A percentile compares a stretch with the other conserved stretches of the same genome.
Conservation (phyloP, 1,140 invertebrate species). For the Scaptodrosophila lebanonensis region DNA sequence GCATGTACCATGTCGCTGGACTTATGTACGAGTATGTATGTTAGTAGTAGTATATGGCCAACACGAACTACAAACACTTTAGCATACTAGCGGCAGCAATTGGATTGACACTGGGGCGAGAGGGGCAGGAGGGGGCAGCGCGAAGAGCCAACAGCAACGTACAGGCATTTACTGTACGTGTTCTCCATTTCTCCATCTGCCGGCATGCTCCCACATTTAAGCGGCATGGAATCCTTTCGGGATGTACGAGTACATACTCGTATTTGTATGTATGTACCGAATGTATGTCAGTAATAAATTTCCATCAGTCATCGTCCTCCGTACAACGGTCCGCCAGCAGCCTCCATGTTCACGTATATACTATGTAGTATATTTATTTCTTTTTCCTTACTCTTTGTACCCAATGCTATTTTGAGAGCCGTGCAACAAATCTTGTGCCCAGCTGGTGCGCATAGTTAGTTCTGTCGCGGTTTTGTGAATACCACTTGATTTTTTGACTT, state of each 20-base stretch:
- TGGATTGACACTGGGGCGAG: not conserved
- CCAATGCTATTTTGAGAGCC: too few species aligned
- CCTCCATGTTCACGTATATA: too few species aligned
- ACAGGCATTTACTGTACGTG: slow-evolving; percentile 63
- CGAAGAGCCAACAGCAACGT: slow-evolving; percentile 49
- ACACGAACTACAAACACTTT: slow-evolving; percentile 27
- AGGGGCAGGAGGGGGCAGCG: slow-evolving; percentile 3
- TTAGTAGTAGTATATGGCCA: too few species aligned
- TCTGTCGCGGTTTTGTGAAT: slow-evolving; percentile 62
- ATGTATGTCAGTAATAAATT: slow-evolving; percentile 70
- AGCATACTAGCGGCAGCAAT: slow-evolving; percentile 12
- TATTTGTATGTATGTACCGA: slow-evolving; percentile 74
- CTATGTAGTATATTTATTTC: too few species aligned
- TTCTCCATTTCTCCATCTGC: slow-evolving; percentile 37
- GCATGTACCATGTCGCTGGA: too few species aligned
- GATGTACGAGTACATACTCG: slow-evolving; percentile 69
- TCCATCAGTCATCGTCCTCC: slow-evolving; percentile 59
- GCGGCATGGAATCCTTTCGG: slow-evolving; percentile 29
- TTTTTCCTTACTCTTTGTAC: too few species aligned
- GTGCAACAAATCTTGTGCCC: slow-evolving; percentile 71
- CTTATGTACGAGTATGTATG: too few species aligned
- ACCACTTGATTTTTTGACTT: slow-evolving; percentile 70
- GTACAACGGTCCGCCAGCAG: too few species aligned
- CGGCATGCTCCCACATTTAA: slow-evolving; percentile 34
- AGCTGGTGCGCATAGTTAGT: slow-evolving; percentile 58